phyloP scores from a whole-genome alignment of 2,797 vertebrate genomes.

The Gymnopithys bicolor region DNA sequence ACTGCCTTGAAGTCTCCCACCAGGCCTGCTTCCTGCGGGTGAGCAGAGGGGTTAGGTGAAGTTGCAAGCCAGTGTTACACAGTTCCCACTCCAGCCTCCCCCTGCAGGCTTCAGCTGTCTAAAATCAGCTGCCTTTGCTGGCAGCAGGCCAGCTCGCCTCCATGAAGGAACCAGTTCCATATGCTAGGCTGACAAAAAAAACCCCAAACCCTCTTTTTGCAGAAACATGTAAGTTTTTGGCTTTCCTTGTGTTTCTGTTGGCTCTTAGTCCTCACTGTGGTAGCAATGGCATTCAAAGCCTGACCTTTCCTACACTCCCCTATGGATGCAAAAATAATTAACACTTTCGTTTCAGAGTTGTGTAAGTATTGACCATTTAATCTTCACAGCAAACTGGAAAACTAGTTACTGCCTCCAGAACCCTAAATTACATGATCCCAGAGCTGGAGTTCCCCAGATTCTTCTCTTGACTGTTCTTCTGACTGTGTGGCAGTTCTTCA shows the following conservation, averaged over 20 bases:
- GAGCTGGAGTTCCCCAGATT: not conserved
- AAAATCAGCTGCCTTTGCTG: not conserved
- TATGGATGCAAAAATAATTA: not conserved
- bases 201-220: not conserved
- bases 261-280: not conserved
- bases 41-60: not conserved
- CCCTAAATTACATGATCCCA: fast-evolving
- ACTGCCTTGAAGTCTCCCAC: not conserved
- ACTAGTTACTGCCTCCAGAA: not conserved
- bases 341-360: not conserved
- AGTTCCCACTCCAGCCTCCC: not conserved
- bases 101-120: not conserved
- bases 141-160: not conserved
- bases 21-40: not conserved
- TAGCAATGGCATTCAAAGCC: not conserved
- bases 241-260: constrained; percentile 8
- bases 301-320: not conserved
- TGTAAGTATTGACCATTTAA: not conserved
- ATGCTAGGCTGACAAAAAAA: not conserved
- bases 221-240: not conserved
- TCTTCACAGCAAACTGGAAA: not conserved
- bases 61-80: not conserved
- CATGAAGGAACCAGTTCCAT: not conserved
- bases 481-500: not conserved
- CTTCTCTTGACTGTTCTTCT: not conserved